Percentiles rank a stretch among this genome's conserved stretches.
phyloP scores from a whole-genome alignment of 2,888 invertebrate genomes.

The Temnothorax ravouxi region DNA sequence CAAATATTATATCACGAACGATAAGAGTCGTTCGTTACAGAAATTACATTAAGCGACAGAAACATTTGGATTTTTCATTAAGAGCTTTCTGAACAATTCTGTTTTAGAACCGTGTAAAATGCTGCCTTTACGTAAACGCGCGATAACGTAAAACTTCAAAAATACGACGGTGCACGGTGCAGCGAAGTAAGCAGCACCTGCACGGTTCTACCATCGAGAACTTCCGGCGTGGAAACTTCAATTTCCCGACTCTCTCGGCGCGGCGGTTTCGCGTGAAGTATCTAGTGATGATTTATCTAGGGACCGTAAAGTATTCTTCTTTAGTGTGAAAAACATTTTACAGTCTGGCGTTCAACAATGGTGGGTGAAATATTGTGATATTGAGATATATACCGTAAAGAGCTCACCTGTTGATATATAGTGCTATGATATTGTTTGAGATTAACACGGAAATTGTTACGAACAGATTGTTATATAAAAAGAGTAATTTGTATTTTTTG shows the following conservation, averaged over 20 bases:
- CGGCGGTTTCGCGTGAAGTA: not conserved
- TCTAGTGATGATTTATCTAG: slow-evolving; percentile 17
- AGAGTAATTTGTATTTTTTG: slow-evolving; percentile 6
- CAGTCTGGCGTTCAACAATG: not conserved
- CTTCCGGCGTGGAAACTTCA: slow-evolving; percentile 39
- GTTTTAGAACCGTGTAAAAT: not conserved
- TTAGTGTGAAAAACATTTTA: not conserved
- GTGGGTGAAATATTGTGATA: not conserved
- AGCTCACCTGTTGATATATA: slow-evolving; percentile 15
- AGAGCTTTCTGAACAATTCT: not conserved
- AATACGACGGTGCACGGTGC: not conserved
- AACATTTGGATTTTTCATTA: not conserved
- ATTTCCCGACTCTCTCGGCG: not conserved
- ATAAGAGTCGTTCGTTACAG: not conserved
- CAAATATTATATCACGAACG: not conserved
- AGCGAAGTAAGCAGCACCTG: not conserved
- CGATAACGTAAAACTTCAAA: not conserved
- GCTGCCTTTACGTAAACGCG: not conserved
- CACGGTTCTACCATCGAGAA: slow-evolving; percentile 14
- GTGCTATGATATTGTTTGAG: not conserved
- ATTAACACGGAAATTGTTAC: slow-evolving; percentile 10
- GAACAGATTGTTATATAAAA: not conserved
- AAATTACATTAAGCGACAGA: not conserved
- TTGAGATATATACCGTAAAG: not conserved
- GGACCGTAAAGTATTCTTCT: not conserved